These are phyloP conservation scores for Himalopsyche tibetana DNA, from an alignment of 2,888 invertebrate genomes.

Conservation along the genomic window DNA sequence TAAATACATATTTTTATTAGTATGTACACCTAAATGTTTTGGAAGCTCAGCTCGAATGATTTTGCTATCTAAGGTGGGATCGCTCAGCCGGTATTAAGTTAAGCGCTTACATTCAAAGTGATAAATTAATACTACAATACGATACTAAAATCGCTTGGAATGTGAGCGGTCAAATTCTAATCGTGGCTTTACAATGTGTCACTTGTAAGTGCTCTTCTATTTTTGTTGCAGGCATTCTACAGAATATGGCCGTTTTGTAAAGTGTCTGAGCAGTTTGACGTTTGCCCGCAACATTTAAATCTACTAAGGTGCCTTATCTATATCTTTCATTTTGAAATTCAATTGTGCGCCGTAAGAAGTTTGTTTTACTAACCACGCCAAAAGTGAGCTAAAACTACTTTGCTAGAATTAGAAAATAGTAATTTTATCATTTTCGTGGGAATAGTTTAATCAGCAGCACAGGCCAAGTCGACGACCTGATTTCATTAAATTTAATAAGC, in stretches of 20 bases:
- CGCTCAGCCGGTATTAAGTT: conserved; percentile 35
- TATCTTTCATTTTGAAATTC: conserved; percentile 50
- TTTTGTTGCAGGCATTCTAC: conserved; percentile 54
- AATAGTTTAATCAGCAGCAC: not conserved
- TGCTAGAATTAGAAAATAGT: conserved; percentile 36
- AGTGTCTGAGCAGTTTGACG: conserved; percentile 41
- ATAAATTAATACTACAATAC: conserved; percentile 10
- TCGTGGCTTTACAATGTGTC: conserved; percentile 32
- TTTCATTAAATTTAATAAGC: not conserved
- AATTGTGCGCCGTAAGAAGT: conserved; percentile 54
- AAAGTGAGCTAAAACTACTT: conserved; percentile 12
- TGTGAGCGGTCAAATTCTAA: conserved; percentile 40
- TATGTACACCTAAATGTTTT: conserved; percentile 79
- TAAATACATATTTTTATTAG: conserved; percentile 63
- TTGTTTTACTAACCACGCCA: conserved; percentile 44
- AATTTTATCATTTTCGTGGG: conserved; percentile 11
- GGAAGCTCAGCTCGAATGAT: conserved; percentile 79
- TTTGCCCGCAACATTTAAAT: conserved; percentile 47
- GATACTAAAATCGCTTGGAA: conserved; percentile 38
- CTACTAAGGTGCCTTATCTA: conserved; percentile 61
- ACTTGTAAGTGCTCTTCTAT: conserved; percentile 58
- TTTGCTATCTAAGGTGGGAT: conserved; percentile 64
- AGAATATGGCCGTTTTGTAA: conserved; percentile 27
- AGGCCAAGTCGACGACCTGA: not conserved
- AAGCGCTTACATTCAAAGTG: conserved; percentile 37